A percentile compares a stretch with the other conserved stretches of the same genome.
phyloP scores from a whole-genome alignment of 2,113 vertebrate species.

The Elgaria multicarinata region DNA sequence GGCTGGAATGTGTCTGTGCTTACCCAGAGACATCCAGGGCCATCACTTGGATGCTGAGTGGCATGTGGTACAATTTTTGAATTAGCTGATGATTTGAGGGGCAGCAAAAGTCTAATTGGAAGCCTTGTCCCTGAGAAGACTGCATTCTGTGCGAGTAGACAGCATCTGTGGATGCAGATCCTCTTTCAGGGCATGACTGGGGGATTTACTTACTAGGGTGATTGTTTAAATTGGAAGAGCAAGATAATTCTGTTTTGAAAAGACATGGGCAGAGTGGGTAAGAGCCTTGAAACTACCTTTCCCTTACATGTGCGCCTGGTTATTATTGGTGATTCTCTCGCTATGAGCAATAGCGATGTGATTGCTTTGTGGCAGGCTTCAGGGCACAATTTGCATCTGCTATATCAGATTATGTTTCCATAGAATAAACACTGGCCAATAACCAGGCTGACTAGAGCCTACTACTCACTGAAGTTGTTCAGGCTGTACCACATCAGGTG shows the following conservation, averaged over 20 bases:
- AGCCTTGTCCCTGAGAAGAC: not conserved
- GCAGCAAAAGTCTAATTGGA: not conserved
- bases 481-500: not conserved
- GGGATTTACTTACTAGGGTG: not conserved
- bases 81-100: not conserved
- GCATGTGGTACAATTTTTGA: not conserved
- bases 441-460: conserved; percentile 6
- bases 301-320: not conserved
- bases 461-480: not conserved
- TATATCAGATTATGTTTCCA: not conserved
- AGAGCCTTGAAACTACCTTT: not conserved
- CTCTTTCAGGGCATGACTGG: fast-evolving
- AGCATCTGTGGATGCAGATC: not conserved
- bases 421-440: not conserved
- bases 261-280: not conserved
- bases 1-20: not conserved
- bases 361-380: not conserved
- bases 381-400: not conserved
- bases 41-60: not conserved
- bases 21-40: not conserved
- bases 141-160: not conserved
- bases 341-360: too few species aligned
- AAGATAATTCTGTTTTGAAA: conserved; percentile 5
- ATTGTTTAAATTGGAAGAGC: not conserved
- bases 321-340: not conserved